Evolutionary conservation across 2,797 vertebrate species (phyloP).

Genomic region (Hemitrygon akajei): DNA sequence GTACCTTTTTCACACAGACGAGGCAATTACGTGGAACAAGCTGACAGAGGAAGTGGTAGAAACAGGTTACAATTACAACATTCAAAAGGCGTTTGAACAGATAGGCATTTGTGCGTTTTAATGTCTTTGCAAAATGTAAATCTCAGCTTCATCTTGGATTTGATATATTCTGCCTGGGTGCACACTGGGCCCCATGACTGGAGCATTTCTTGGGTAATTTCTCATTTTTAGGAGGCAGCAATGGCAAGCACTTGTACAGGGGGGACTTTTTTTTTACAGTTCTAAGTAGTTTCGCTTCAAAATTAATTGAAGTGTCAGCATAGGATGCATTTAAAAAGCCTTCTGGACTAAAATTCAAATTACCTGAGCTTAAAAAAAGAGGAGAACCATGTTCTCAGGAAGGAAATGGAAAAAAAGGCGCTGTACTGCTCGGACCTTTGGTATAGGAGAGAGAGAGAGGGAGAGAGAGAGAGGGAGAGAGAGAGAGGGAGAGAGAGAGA

Average conservation of each 20-base stretch:
- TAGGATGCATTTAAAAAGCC: conserved; percentile 3
- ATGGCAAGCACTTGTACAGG: neutral
- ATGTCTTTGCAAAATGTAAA: neutral
- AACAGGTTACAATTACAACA: too few species aligned
- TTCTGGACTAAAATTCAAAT: neutral
- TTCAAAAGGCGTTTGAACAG: too few species aligned
- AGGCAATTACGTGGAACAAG: too few species aligned
- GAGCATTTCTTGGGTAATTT: neutral
- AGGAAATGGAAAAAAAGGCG: neutral
- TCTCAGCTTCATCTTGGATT: neutral
- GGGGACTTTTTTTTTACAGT: neutral
- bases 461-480: neutral
- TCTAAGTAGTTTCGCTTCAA: neutral
- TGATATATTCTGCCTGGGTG: neutral
- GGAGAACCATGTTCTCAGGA: neutral
- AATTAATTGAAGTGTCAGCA: neutral
- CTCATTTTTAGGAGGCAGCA: neutral
- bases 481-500: neutral
- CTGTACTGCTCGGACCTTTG: neutral
- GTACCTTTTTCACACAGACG: too few species aligned
- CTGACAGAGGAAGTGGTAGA: too few species aligned
- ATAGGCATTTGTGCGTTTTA: neutral
- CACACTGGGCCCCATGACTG: neutral
- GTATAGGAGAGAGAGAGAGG: neutral
- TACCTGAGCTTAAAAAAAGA: neutral